Conservation (phyloP, 2,797 vertebrate genomes). For the Sternarchorhynchus goeldii region DNA sequence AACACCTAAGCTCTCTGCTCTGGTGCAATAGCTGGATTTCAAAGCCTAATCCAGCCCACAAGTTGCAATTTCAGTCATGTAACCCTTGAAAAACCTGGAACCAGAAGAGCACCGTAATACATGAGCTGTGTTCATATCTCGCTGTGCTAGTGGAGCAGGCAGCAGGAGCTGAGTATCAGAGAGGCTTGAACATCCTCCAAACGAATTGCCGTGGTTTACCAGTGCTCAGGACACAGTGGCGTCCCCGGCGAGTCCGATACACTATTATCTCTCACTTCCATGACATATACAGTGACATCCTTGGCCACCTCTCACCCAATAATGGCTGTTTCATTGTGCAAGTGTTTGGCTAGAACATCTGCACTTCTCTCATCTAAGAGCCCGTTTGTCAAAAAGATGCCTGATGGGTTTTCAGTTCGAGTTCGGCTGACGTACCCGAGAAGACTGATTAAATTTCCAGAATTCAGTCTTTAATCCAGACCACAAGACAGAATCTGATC, state of each 20-base stretch:
- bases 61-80: neutral
- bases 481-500: neutral
- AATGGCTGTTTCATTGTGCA: neutral
- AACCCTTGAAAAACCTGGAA: conserved; percentile 1
- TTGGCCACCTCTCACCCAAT: neutral
- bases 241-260: neutral
- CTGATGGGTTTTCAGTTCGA: neutral
- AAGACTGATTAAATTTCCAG: neutral
- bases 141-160: neutral
- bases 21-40: neutral
- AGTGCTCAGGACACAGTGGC: neutral
- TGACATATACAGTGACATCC: neutral
- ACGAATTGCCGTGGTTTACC: neutral
- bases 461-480: neutral
- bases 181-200: conserved; percentile 19
- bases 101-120: conserved; percentile 7
- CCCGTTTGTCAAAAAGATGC: neutral
- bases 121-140: neutral
- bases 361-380: neutral
- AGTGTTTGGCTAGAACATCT: neutral
- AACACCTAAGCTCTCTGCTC: neutral
- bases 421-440: neutral
- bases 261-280: too few relatives aligned
- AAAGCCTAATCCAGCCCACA: neutral
- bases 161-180: conserved; percentile 3